Base-by-base conservation (phyloP, 2,113 vertebrate species). In the Prunella fulvescens region DNA sequence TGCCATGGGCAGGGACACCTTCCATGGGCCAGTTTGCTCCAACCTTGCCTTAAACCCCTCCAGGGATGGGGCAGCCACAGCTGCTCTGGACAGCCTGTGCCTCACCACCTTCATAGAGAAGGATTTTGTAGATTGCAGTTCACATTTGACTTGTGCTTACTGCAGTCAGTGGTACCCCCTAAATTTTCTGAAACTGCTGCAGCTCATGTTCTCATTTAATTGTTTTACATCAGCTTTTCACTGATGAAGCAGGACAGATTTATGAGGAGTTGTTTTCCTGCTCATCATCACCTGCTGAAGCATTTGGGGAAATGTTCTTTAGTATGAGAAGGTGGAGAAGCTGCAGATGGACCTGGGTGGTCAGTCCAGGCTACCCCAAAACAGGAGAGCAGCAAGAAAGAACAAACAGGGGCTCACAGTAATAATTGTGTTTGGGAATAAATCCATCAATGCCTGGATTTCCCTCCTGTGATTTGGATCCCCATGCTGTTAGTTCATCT, bases 401-500 rank as follows among this genome's bases (percentile, higher is more conserved):
- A 57, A 12, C 12, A 82, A 53, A 11, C 1, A 13, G 14, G 4
- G 24, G 2, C 47, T 67, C n/a, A 6, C 18, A 14, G 5, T 18
- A 26, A 8, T 24, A 23, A n/a, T 33, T 44, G 15, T 42, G 10
- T 69, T 69, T 28, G 31, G n/a, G 67, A 47, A 12, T 15, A 10
- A 40, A 81, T 57, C 48, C 53, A 3, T 26, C 44, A 24, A 12
- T 17, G 8, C n/a, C 26, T 28, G 42, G 20, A 12, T 77, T 65
- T 78, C 8, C 1, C 28, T 77, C 4, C 48, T 26, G n/a, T 10
- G 17, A 6, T 18, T 29, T 9, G 53, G 17, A 37, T 71, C 42
- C n/a, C 18, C 6, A 2, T 0, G 0, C 35, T 65, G 37, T 31
- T 40, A 11, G 19, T 24, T 57, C 26, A 7, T 42, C 53, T 44